A percentile compares a stretch with the other conserved stretches of the same genome.
Conservation (phyloP, 2,113 vertebrate species). For the Cardinalis cardinalis region DNA sequence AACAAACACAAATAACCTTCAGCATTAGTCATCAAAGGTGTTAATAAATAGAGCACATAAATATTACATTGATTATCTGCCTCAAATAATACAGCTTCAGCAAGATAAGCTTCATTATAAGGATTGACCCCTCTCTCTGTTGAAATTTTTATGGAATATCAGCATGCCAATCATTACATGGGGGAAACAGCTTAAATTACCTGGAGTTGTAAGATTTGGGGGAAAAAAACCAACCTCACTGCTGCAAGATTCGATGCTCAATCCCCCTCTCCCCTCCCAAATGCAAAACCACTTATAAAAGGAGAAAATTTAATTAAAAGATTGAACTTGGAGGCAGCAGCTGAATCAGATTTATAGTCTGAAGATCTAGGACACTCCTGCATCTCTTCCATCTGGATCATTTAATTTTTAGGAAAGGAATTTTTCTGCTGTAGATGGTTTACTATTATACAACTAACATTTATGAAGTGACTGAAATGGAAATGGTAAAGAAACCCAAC, state of each 20-base stretch:
- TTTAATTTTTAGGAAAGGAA: not conserved
- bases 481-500: not conserved
- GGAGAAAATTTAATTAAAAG: slow-evolving; percentile 14
- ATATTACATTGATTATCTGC: not conserved
- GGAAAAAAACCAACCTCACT: accelerated
- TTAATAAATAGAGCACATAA: not conserved
- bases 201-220: not conserved
- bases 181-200: not conserved
- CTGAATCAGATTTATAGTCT: not conserved
- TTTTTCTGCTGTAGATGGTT: not conserved
- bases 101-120: not conserved
- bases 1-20: not conserved
- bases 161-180: not conserved
- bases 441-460: not conserved
- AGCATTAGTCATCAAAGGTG: not conserved
- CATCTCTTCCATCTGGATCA: not conserved
- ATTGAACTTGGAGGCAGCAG: slow-evolving; percentile 11
- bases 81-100: not conserved
- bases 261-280: not conserved
- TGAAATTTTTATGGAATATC: not conserved
- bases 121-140: not conserved
- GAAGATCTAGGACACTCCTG: not conserved
- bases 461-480: not conserved
- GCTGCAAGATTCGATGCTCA: not conserved
- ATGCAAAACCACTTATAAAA: not conserved